Evolutionary conservation across 2,113 vertebrate species (phyloP).

Genomic region (Pavo muticus): DNA sequence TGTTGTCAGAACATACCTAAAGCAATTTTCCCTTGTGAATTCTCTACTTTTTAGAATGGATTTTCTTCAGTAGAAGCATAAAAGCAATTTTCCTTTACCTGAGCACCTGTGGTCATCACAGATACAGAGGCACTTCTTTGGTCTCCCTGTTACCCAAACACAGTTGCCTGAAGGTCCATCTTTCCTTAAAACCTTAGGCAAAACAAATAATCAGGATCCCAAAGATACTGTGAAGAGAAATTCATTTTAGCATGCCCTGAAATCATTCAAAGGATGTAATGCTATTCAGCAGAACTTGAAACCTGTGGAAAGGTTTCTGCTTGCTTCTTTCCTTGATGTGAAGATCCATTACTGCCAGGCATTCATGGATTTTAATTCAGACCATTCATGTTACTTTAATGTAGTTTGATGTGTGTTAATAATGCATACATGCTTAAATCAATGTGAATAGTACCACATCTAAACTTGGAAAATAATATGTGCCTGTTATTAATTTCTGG

Average conservation of each 20-base stretch:
- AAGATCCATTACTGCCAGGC: conserved; percentile 32
- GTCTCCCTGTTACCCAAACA: background rate
- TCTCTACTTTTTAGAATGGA: background rate
- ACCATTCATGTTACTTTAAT: conserved; percentile 61
- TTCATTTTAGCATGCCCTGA: background rate
- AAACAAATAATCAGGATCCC: conserved; percentile 11
- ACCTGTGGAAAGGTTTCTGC: conserved; percentile 10
- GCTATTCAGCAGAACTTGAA: background rate
- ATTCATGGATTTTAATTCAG: conserved; percentile 57
- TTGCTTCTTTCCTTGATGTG: conserved; percentile 24
- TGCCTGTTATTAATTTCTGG: conserved; percentile 34
- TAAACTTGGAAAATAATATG: conserved; percentile 36
- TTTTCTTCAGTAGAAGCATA: background rate
- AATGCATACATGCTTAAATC: conserved; percentile 56
- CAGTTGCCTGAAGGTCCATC: background rate
- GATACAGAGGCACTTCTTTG: background rate
- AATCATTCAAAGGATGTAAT: background rate
- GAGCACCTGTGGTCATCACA: background rate
- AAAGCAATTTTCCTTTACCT: background rate
- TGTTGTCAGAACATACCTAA: background rate
- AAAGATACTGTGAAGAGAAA: background rate
- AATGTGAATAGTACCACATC: background rate
- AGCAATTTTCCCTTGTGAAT: background rate
- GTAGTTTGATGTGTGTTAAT: conserved; percentile 62
- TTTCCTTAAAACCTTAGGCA: background rate